phyloP scores from a whole-genome alignment of 2,113 vertebrate genomes.

The Nymphicus hollandicus region DNA sequence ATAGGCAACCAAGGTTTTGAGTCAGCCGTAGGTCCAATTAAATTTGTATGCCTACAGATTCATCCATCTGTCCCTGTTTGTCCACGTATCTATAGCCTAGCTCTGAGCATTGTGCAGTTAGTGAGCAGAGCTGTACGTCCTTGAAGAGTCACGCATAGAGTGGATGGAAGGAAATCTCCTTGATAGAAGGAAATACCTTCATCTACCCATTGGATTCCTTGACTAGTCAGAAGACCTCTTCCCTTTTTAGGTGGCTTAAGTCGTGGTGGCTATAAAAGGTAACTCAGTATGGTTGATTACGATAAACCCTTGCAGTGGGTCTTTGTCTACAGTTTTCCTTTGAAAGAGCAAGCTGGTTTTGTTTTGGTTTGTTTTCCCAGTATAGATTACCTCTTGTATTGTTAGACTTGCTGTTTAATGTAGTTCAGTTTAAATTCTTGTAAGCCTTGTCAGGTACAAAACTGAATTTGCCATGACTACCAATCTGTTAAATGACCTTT shows the following conservation, averaged over 20 bases:
- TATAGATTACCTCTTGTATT: neutral
- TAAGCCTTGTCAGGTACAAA: neutral
- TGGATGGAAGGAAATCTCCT: neutral
- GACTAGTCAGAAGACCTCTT: neutral
- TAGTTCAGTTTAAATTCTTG: neutral
- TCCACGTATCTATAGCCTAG: rapidly evolving
- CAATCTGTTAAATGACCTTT: neutral
- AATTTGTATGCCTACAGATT: neutral
- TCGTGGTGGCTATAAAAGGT: neutral
- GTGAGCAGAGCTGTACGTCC: neutral
- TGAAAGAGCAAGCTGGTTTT: neutral
- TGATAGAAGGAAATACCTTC: neutral
- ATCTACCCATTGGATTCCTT: neutral
- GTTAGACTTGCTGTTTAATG: neutral
- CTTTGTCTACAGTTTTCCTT: neutral
- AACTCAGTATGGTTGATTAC: neutral
- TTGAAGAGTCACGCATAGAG: neutral
- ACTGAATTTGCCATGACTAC: neutral
- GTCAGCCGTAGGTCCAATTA: neutral
- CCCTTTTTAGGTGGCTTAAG: neutral
- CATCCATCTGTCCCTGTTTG: neutral
- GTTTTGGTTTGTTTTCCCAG: neutral
- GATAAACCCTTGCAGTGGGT: neutral
- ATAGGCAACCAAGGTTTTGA: neutral
- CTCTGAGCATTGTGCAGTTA: neutral